phyloP scores from a whole-genome alignment of 1,140 invertebrate genomes.

The Drosophila subobscura region DNA sequence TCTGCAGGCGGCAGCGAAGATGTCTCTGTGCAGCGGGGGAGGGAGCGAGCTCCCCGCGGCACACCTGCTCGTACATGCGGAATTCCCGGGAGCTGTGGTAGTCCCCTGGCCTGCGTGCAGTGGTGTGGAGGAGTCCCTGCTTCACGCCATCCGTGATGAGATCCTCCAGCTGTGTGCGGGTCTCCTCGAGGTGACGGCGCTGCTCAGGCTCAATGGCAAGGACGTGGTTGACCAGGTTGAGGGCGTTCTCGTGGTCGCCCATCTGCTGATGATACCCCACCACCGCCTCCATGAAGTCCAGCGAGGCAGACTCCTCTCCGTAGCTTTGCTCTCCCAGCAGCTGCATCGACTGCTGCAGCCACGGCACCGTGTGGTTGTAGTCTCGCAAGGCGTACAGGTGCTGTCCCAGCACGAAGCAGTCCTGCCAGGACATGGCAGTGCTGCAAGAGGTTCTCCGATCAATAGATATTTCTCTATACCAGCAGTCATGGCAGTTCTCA shows the following conservation, averaged over 20 bases:
- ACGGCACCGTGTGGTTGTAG: slow-evolving; percentile 94
- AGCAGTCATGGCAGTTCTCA: slow-evolving; percentile 77
- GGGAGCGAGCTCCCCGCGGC: slow-evolving; percentile 88
- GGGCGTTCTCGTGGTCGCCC: slow-evolving; percentile 91
- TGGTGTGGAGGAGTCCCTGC: slow-evolving; percentile 61
- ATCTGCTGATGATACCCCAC: slow-evolving; percentile 89
- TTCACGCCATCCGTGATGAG: slow-evolving; percentile 63
- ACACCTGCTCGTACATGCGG: slow-evolving; percentile 91
- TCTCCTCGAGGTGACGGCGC: slow-evolving; percentile 90
- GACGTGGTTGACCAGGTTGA: slow-evolving; percentile 94
- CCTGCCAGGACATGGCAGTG: slow-evolving; percentile 89
- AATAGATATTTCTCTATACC: too few species aligned
- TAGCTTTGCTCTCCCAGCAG: slow-evolving; percentile 55
- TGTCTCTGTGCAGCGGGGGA: slow-evolving; percentile 68
- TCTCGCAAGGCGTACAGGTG: slow-evolving; percentile 96
- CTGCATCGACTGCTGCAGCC: slow-evolving; percentile 94
- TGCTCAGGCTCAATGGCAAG: slow-evolving; percentile 92
- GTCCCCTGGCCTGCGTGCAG: slow-evolving; percentile 38
- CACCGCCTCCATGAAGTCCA: slow-evolving; percentile 76
- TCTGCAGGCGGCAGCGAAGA: slow-evolving; percentile 87
- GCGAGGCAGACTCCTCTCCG: slow-evolving; percentile 38
- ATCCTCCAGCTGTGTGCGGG: slow-evolving; percentile 86
- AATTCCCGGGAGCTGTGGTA: slow-evolving; percentile 73
- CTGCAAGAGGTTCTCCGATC: slow-evolving; percentile 60
- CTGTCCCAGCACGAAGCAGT: slow-evolving; percentile 98